Percentiles rank a stretch among this genome's conserved stretches.
Conservation (phyloP, 2,113 vertebrate genomes). For the Pyrgilauda ruficollis region DNA sequence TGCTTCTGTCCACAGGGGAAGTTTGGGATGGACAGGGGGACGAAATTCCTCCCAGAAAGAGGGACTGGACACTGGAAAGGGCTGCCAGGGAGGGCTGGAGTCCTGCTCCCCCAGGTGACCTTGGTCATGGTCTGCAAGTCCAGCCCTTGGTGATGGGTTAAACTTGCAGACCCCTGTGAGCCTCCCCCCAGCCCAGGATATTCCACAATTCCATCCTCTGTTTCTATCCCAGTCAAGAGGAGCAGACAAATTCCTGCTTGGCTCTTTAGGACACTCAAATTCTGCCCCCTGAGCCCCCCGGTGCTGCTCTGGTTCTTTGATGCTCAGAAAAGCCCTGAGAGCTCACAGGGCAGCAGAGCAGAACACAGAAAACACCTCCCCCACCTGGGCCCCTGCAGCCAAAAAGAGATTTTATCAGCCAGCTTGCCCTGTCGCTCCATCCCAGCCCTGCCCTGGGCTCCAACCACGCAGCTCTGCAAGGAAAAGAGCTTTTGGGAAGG, state of each 20-base stretch:
- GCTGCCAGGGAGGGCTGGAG: neutral
- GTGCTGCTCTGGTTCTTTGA: neutral
- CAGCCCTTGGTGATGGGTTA: neutral
- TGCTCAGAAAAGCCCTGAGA: neutral
- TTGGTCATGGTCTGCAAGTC: neutral
- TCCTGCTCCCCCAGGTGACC: neutral
- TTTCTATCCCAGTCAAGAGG: neutral
- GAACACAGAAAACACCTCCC: neutral
- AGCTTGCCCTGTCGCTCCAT: constrained; percentile 33
- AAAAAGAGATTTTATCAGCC: constrained; percentile 43
- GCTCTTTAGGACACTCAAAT: neutral
- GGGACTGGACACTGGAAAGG: neutral
- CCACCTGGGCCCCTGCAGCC: constrained; percentile 12
- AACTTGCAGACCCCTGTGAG: rapidly evolving
- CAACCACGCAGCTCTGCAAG: neutral
- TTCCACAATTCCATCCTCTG: neutral
- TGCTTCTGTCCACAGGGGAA: neutral
- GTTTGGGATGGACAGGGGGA: neutral
- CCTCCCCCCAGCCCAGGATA: neutral
- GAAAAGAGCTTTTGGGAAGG: neutral
- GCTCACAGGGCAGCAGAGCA: neutral
- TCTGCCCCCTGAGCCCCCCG: neutral
- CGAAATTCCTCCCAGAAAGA: neutral
- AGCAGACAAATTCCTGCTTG: neutral
- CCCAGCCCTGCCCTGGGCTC: constrained; percentile 28